Evolutionary conservation across 2,888 invertebrate genomes (phyloP).

Genomic region (Ornithoptera alexandrae): DNA sequence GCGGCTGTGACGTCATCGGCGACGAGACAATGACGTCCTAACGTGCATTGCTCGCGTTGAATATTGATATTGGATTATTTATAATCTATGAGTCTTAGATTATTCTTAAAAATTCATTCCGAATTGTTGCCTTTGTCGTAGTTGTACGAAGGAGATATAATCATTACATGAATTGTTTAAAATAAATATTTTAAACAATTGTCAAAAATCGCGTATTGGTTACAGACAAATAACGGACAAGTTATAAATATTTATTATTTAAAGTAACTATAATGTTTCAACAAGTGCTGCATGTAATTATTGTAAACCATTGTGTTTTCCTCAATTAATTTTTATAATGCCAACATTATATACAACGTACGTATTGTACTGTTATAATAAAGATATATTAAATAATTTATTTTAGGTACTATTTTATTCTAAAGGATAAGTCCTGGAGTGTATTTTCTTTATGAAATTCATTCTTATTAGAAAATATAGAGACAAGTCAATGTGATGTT

Average conservation of each 20-base stretch:
- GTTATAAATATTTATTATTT: not conserved
- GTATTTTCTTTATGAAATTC: too few species aligned
- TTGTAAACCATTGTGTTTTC: not conserved
- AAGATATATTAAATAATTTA: not conserved
- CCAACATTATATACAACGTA: not conserved
- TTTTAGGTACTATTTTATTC: too few species aligned
- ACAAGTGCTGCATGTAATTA: not conserved
- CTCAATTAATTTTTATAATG: not conserved
- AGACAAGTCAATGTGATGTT: too few species aligned
- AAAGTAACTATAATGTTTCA: not conserved
- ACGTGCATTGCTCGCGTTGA: slow-evolving; percentile 22
- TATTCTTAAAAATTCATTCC: not conserved
- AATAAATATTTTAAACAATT: not conserved
- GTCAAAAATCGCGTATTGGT: not conserved
- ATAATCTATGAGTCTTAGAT: not conserved
- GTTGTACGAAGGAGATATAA: not conserved
- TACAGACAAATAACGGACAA: not conserved
- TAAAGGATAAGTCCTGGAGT: too few species aligned
- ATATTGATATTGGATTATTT: slow-evolving; percentile 15
- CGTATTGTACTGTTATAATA: not conserved
- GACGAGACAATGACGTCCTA: slow-evolving; percentile 51
- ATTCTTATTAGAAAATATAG: too few species aligned
- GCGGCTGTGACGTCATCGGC: slow-evolving; percentile 47
- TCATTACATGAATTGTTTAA: not conserved
- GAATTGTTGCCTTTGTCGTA: not conserved